phyloP scores from a whole-genome alignment of 2,888 invertebrate species.

The Dicyrtomina minuta region DNA sequence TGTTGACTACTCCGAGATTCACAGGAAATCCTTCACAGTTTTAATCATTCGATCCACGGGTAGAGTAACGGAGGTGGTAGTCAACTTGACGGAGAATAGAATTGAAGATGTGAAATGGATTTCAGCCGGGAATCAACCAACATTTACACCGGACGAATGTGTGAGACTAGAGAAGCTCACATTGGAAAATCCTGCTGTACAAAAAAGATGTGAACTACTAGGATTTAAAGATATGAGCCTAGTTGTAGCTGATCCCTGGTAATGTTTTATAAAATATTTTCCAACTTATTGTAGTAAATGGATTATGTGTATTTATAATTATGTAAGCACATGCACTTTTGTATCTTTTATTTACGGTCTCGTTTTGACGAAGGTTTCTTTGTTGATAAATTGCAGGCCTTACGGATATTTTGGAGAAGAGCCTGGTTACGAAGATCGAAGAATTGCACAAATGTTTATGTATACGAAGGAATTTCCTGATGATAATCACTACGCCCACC shows the following conservation, averaged over 20 bases:
- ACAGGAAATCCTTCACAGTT: constrained; percentile 35
- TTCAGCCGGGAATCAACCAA: constrained; percentile 40
- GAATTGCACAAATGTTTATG: constrained; percentile 49
- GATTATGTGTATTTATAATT: too few species aligned
- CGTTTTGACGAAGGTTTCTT: not conserved
- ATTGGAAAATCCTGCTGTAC: constrained; percentile 35
- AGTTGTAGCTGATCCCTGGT: constrained; percentile 51
- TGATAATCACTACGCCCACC: constrained; percentile 51
- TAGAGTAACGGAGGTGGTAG: constrained; percentile 39
- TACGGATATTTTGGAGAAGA: constrained; percentile 46
- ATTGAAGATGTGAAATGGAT: constrained; percentile 40
- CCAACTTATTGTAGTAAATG: too few species aligned
- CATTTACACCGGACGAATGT: constrained; percentile 45
- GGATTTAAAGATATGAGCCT: constrained; percentile 42
- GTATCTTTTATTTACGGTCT: too few species aligned
- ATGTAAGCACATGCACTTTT: not conserved
- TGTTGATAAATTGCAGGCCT: constrained; percentile 35
- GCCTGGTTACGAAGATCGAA: constrained; percentile 39
- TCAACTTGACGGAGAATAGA: constrained; percentile 34
- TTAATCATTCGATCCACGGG: constrained; percentile 40
- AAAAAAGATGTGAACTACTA: constrained; percentile 35
- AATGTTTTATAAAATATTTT: constrained; percentile 1
- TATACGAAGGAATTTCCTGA: constrained; percentile 40
- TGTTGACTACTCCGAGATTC: not conserved
- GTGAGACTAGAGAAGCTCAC: constrained; percentile 41